A percentile compares a stretch with the other conserved stretches of the same genome.
phyloP scores from a whole-genome alignment of 2,113 vertebrate species.

The Varanus salvator region DNA sequence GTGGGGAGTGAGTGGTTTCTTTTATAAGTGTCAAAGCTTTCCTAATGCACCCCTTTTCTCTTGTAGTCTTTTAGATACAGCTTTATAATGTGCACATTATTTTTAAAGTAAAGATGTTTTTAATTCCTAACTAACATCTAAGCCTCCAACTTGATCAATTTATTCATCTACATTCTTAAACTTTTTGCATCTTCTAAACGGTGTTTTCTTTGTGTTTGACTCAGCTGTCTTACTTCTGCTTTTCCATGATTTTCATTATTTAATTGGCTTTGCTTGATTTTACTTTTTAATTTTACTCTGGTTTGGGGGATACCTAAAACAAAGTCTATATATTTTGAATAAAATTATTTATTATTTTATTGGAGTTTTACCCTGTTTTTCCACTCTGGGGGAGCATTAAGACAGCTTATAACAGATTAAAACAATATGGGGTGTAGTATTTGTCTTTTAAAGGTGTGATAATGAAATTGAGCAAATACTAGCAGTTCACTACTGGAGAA shows the following conservation, averaged over 20 bases:
- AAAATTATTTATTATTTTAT: background rate
- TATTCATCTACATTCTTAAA: background rate
- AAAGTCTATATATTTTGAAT: background rate
- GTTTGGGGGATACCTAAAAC: background rate
- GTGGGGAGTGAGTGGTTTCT: background rate
- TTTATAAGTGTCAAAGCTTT: background rate
- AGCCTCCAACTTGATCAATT: background rate
- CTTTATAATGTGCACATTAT: background rate
- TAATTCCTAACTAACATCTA: background rate
- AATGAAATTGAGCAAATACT: background rate
- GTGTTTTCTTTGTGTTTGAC: background rate
- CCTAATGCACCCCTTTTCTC: background rate
- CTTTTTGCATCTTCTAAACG: background rate
- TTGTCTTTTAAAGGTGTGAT: background rate
- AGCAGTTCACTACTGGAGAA: no score
- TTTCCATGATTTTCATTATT: background rate
- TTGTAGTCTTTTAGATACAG: background rate
- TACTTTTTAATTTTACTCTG: background rate
- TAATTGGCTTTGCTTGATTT: background rate
- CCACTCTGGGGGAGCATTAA: background rate
- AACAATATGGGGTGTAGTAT: background rate
- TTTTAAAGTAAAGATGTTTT: background rate
- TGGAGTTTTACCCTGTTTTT: background rate
- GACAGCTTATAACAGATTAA: no score
- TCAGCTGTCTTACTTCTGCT: background rate